Conservation (phyloP, 2,888 invertebrate genomes). For the Hedychridium roseum region DNA sequence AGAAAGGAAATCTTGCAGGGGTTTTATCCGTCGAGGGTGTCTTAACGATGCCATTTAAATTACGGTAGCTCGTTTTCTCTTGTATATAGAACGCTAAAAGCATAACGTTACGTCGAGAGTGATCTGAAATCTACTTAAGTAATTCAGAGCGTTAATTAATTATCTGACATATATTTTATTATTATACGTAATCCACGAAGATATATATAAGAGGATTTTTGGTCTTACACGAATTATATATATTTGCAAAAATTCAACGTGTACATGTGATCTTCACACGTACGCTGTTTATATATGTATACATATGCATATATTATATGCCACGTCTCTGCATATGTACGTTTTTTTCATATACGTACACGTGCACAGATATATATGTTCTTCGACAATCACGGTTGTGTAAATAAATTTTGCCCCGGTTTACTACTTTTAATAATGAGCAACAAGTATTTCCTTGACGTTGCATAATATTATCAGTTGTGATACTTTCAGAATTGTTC, state of each 20-base stretch:
- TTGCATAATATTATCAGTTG: not conserved
- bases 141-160: conserved; percentile 38
- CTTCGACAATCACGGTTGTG: conserved; percentile 13
- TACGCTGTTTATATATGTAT: conserved; percentile 9
- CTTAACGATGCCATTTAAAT: no score
- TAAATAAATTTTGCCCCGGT: conserved; percentile 13
- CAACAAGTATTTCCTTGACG: not conserved
- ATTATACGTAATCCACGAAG: conserved; percentile 32
- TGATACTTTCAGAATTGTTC: not conserved
- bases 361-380: not conserved
- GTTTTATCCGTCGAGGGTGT: conserved; percentile 16
- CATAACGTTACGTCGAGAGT: conserved; percentile 43
- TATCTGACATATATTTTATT: conserved; percentile 29
- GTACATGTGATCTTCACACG: not conserved
- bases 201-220: conserved; percentile 16
- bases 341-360: conserved; percentile 20
- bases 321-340: not conserved
- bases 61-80: conserved; percentile 39
- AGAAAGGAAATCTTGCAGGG: no score
- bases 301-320: conserved; percentile 19
- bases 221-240: conserved; percentile 13
- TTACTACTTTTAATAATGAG: conserved; percentile 12
- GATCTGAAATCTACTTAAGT: conserved; percentile 61
- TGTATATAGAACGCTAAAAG: conserved; percentile 45
- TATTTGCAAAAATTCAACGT: not conserved